These are phyloP conservation scores for Dendrocincla tyrannina DNA, from an alignment of 2,797 vertebrate species.

Conservation along the genomic window DNA sequence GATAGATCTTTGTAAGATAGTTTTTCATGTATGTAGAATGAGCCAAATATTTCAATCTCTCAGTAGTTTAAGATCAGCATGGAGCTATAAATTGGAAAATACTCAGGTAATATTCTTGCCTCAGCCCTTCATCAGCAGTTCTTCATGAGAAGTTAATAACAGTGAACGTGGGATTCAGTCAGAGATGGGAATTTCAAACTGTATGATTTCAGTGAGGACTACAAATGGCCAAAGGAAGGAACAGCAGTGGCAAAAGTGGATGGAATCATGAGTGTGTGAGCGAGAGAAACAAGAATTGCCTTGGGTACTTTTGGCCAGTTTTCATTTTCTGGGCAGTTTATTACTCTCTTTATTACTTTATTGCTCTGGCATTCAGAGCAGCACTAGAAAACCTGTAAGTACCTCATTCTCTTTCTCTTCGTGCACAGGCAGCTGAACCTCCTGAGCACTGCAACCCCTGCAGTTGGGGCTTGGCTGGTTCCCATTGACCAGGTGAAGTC, in stretches of 20 bases:
- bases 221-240: neutral
- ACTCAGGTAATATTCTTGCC: neutral
- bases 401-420: neutral
- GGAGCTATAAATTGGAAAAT: neutral
- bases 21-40: neutral
- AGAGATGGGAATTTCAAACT: neutral
- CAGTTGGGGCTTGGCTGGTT: constrained; percentile 95
- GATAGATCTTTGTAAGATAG: neutral
- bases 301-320: neutral
- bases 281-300: neutral
- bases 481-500: constrained; percentile 98
- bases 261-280: neutral
- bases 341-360: neutral
- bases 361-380: neutral
- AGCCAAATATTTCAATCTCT: neutral
- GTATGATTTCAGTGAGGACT: neutral
- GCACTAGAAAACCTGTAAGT: neutral
- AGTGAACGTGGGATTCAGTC: neutral
- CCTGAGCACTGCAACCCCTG: constrained; percentile 95
- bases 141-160: neutral
- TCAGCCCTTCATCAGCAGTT: neutral
- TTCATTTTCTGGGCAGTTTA: neutral
- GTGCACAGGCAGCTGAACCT: constrained; percentile 90
- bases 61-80: neutral
- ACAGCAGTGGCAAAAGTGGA: neutral